Evolutionary conservation across 2,797 vertebrate genomes (phyloP).

Genomic region (Amblyopsis hoosieri): DNA sequence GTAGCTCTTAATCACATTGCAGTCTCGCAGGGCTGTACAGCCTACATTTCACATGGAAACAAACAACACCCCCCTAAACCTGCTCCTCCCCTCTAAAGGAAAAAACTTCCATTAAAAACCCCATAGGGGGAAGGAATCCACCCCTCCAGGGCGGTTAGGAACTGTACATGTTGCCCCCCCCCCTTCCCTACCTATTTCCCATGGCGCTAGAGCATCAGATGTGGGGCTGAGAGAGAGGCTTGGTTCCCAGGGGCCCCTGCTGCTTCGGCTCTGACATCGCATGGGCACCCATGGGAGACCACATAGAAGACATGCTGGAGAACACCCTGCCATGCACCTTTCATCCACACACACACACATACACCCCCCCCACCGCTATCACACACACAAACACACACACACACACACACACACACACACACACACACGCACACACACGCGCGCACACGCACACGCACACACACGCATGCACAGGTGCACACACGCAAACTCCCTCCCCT

Average conservation of each 20-base stretch:
- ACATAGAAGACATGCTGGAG: slow-evolving; percentile 76
- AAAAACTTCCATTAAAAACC: too few species aligned
- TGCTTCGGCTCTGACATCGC: slow-evolving; percentile 68
- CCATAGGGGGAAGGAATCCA: too few species aligned
- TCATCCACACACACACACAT: slow-evolving; percentile 22
- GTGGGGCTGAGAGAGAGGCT: slow-evolving; percentile 55
- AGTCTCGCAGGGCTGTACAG: too few species aligned
- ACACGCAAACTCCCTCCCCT: slow-evolving; percentile 44
- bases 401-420: neutral
- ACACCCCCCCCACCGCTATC: neutral
- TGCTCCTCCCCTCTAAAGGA: too few species aligned
- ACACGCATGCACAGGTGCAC: slow-evolving; percentile 12
- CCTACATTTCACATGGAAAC: too few species aligned
- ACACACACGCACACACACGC: slow-evolving; percentile 4
- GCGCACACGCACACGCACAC: neutral
- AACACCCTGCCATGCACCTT: slow-evolving; percentile 55
- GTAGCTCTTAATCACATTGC: too few species aligned
- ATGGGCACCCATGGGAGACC: slow-evolving; percentile 75
- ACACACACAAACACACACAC: neutral
- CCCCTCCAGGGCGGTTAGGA: too few species aligned
- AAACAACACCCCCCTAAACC: too few species aligned
- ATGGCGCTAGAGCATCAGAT: slow-evolving; percentile 61
- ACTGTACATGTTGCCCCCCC: too few species aligned
- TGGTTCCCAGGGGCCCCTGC: slow-evolving; percentile 71
- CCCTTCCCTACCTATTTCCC: slow-evolving; percentile 34